Percentiles rank a stretch among this genome's conserved stretches.
These are phyloP conservation scores for Brotula barbata DNA, from an alignment of 2,797 vertebrate species.

Conservation along the genomic window DNA sequence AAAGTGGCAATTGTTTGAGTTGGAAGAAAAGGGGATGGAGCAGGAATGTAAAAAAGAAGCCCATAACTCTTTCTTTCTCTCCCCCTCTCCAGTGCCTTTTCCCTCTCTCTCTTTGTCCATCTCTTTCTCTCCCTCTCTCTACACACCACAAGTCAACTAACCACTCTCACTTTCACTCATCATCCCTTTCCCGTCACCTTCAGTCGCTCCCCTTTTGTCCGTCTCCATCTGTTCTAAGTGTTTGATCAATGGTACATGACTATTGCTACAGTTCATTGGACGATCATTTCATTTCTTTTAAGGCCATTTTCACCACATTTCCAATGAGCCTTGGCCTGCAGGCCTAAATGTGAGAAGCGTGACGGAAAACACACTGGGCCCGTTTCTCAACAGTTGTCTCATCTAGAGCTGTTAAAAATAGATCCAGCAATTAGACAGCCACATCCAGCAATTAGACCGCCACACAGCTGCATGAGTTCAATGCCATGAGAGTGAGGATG, in stretches of 20 bases:
- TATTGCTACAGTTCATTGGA: conserved; percentile 1
- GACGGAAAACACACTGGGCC: background rate
- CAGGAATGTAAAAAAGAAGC: conserved; percentile 75
- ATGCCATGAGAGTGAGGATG: conserved; percentile 14
- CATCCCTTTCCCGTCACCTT: conserved; percentile 14
- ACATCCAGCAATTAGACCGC: background rate
- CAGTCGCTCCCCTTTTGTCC: conserved; percentile 25
- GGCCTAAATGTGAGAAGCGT: conserved; percentile 36
- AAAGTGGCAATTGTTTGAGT: conserved; percentile 81
- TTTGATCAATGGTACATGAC: conserved; percentile 34
- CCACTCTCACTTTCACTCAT: conserved; percentile 27
- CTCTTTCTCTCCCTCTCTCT: conserved; percentile 31
- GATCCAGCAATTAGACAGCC: conserved; percentile 27
- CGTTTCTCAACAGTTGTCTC: background rate
- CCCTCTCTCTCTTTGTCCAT: conserved; percentile 42
- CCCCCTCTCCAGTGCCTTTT: too few relatives aligned
- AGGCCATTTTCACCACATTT: background rate
- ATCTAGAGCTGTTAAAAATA: conserved; percentile 14
- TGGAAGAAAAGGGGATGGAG: conserved; percentile 76
- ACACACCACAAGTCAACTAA: background rate
- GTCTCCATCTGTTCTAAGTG: conserved; percentile 10
- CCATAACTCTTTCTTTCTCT: conserved; percentile 63
- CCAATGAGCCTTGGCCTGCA: conserved; percentile 5
- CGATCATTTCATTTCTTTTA: conserved; percentile 9
- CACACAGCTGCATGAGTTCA: conserved; percentile 15